These are phyloP conservation scores for Eupsilia transversa DNA, from an alignment of 2,888 invertebrate genomes.

Conservation along the genomic window DNA sequence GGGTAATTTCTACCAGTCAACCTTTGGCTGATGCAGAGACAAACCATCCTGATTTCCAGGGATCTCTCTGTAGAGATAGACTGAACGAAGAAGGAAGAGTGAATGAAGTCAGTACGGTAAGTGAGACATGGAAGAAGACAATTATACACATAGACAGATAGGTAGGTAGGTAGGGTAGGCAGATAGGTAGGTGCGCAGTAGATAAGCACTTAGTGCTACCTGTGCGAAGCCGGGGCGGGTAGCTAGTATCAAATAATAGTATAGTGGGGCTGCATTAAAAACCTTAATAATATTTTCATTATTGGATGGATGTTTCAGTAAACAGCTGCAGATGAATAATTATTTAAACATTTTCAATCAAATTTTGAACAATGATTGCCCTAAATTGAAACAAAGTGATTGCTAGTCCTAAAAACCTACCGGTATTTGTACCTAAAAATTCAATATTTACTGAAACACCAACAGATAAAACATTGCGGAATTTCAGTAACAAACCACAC, in stretches of 20 bases:
- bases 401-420: not conserved
- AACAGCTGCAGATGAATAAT: not conserved
- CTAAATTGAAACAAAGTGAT: not conserved
- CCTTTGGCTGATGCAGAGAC: not conserved
- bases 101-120: no score
- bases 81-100: not conserved
- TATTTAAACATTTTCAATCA: not conserved
- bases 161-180: no score
- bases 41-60: not conserved
- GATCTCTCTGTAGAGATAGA: not conserved
- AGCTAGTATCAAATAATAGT: no score
- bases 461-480: not conserved
- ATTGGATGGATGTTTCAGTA: not conserved
- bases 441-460: not conserved
- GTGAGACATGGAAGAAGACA: no score
- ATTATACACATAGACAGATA: no score
- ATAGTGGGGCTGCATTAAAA: no score
- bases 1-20: not conserved
- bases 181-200: no score
- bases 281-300: not conserved
- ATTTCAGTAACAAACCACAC: not conserved
- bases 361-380: not conserved
- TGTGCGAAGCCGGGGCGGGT: no score
- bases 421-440: not conserved
- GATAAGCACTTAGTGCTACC: no score